Evolutionary conservation across 2,113 vertebrate genomes (phyloP), one percentile per base, ranked within the genome.

Genomic region (Rhabdornis inornatus): DNA sequence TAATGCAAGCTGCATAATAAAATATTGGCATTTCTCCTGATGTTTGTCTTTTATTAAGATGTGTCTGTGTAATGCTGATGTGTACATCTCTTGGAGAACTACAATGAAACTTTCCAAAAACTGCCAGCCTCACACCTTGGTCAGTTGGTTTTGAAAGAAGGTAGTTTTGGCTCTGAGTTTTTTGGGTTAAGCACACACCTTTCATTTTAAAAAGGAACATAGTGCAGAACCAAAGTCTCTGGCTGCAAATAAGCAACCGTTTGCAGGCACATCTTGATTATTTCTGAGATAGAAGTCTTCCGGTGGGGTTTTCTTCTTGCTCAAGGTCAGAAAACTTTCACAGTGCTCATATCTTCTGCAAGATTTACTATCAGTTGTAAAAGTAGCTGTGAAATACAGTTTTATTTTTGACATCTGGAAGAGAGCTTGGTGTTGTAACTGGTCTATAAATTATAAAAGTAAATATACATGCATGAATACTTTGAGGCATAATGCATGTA

Each of bases 391-490:
- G 95, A 96, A 96, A 95, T 95, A 94, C 5, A 84, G 76, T 90
- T 90, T 94, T 92, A 92, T 90, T 95, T 89, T 83, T 95, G 92
- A 92, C 82, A 61, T 56, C 83, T 94, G 79, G 76, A 91, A 90
- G 82, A 93, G 85, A 85, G 63, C 53, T 94, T 94, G 83, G 63
- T 90, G 45, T 78, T 65, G 72, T 93, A 96, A 89, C 93, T 90
- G 83, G 79, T 79, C 96, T 84, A 96, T 94, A 96, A 95, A 96
- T 95, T 89, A 88, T 84, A 68, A 94, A 95, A 89, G 90, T 95
- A 97, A 96, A 96, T 96, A 95, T 87, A 94, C 83, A 92, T 82
- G 93, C 94, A 91, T 89, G 93, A 94, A 84, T 87, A 96, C 72
- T 92, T 91, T 82, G 65, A 93, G 68, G 61, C 0, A 7, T 96